Evolutionary conservation across 2,888 invertebrate genomes (phyloP).

Genomic region (Mythimna loreyi): DNA sequence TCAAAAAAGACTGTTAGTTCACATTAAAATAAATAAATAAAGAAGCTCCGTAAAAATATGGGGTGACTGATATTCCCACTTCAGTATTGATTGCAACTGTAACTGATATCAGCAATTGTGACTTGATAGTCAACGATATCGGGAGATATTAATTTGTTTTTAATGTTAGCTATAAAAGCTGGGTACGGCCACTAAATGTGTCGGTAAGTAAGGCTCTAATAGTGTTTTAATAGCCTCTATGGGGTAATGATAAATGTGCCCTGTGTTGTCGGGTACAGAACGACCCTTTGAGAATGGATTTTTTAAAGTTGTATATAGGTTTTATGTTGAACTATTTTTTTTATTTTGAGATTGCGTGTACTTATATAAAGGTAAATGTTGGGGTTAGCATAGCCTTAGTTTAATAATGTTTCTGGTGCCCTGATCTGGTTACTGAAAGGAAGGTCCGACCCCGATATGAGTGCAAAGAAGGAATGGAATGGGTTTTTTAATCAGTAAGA

Average conservation of each 20-base stretch:
- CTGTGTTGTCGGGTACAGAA: constrained; percentile 23
- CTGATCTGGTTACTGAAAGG: too few relatives aligned
- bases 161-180: constrained; percentile 49
- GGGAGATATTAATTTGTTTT: constrained; percentile 58
- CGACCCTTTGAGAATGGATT: constrained; percentile 3
- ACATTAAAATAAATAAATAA: not conserved
- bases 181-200: constrained; percentile 30
- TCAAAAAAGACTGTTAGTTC: not conserved
- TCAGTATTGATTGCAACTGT: constrained; percentile 15
- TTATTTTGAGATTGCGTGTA: too few relatives aligned
- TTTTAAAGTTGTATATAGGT: constrained; percentile 12
- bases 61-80: not conserved
- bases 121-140: constrained; percentile 49
- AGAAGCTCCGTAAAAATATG: not conserved
- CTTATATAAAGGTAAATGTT: too few relatives aligned
- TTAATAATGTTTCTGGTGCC: too few relatives aligned
- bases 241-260: constrained; percentile 51
- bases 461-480: too few relatives aligned
- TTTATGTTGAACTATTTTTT: not conserved
- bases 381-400: too few relatives aligned
- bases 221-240: constrained; percentile 62
- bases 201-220: constrained; percentile 55
- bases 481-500: too few relatives aligned
- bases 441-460: too few relatives aligned
- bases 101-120: constrained; percentile 18